Conservation (phyloP, 2,113 vertebrate species). For the Phocoena phocoena region DNA sequence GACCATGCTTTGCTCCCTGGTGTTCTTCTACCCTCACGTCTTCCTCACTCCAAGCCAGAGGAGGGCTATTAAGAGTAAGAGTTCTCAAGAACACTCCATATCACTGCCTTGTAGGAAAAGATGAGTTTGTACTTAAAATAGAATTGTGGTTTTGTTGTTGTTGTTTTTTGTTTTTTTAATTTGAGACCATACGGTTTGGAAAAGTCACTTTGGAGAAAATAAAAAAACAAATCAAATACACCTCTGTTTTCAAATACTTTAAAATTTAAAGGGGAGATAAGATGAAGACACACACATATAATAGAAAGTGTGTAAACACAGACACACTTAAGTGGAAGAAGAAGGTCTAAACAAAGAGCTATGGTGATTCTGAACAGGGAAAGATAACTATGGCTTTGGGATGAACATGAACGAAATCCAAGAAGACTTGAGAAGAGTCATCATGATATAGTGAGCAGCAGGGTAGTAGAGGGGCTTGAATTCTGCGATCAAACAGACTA, state of each 20-base stretch:
- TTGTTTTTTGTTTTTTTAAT: background rate
- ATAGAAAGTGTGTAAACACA: background rate
- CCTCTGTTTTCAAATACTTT: conserved; percentile 27
- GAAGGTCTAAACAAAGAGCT: background rate
- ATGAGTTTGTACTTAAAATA: background rate
- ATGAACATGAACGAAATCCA: background rate
- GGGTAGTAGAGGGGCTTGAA: background rate
- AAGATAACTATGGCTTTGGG: background rate
- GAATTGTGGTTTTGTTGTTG: background rate
- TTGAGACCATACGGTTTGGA: background rate
- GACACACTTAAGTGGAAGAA: background rate
- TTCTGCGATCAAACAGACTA: background rate
- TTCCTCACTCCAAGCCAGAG: background rate
- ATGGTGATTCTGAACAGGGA: background rate
- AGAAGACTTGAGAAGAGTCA: background rate
- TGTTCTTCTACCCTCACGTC: background rate
- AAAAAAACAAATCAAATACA: background rate
- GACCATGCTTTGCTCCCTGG: background rate
- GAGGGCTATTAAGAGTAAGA: background rate
- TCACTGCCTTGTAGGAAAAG: background rate
- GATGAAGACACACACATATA: background rate
- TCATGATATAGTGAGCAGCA: background rate
- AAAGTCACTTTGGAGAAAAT: background rate
- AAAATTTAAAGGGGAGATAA: background rate
- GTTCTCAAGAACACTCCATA: background rate